These are phyloP conservation scores for Chlamydotis undulata DNA, from an alignment of 2,113 vertebrate species.

Conservation along the genomic window DNA sequence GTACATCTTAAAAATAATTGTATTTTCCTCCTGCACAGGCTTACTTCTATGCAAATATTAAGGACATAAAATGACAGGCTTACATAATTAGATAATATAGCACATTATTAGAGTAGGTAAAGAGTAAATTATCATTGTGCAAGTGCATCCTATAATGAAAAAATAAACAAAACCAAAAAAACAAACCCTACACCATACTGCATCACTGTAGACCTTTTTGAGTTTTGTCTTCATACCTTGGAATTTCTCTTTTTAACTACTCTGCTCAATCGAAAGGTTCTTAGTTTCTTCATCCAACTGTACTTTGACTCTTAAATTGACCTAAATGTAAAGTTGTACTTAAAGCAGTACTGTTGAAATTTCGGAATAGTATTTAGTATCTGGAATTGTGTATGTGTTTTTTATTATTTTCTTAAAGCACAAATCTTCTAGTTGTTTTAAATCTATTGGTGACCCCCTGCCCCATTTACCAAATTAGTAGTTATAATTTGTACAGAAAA, in stretches of 20 bases:
- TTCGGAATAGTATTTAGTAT: background rate
- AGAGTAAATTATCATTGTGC: background rate
- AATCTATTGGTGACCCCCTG: rapidly evolving
- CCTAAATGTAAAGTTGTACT: background rate
- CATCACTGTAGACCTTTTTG: background rate
- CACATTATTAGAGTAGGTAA: background rate
- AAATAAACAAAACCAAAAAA: background rate
- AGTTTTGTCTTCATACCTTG: background rate
- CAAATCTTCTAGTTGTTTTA: background rate
- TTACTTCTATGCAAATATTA: background rate
- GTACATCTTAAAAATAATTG: background rate
- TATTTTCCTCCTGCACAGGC: background rate
- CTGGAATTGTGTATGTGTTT: background rate
- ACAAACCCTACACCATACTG: background rate
- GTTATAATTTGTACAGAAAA: background rate
- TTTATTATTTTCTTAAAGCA: background rate
- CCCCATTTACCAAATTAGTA: background rate
- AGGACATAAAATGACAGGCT: background rate
- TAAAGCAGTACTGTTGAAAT: background rate
- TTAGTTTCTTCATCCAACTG: background rate
- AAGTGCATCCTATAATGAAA: background rate
- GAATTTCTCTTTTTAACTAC: background rate
- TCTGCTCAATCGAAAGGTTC: background rate
- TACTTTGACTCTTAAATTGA: background rate
- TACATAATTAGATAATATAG: background rate